Percentiles rank a stretch among this genome's conserved stretches.
Conservation (phyloP, 2,797 vertebrate genomes). For the Ctenosaura bakeri region DNA sequence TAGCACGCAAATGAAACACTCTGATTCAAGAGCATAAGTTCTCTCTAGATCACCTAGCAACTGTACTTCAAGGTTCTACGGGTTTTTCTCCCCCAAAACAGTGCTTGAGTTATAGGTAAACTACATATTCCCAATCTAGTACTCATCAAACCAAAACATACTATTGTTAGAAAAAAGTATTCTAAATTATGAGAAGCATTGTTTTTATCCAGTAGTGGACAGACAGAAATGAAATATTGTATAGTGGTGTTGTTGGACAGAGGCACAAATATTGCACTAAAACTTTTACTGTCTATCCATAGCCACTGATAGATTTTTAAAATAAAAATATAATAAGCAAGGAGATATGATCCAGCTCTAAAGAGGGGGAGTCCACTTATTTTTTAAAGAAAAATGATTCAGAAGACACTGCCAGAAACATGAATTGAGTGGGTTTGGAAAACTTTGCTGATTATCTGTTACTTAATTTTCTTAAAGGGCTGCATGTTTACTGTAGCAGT, state of each 20-base stretch:
- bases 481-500: background rate
- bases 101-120: slow-evolving; percentile 3
- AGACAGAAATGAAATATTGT: background rate
- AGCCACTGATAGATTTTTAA: background rate
- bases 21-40: background rate
- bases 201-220: background rate
- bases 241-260: background rate
- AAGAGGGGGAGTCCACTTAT: background rate
- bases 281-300: background rate
- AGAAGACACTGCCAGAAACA: background rate
- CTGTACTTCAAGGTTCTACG: no score
- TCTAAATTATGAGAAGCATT: background rate
- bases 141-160: background rate
- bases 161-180: background rate
- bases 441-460: background rate
- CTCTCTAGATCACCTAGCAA: background rate
- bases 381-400: background rate
- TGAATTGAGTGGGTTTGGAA: background rate
- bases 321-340: background rate
- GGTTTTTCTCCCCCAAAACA: background rate
- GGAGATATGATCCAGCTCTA: background rate
- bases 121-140: background rate
- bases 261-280: background rate
- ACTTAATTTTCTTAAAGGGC: background rate
- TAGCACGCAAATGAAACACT: background rate